Evolutionary conservation across 2,888 invertebrate genomes (phyloP).

Genomic region (Ephialtes manifestator): DNA sequence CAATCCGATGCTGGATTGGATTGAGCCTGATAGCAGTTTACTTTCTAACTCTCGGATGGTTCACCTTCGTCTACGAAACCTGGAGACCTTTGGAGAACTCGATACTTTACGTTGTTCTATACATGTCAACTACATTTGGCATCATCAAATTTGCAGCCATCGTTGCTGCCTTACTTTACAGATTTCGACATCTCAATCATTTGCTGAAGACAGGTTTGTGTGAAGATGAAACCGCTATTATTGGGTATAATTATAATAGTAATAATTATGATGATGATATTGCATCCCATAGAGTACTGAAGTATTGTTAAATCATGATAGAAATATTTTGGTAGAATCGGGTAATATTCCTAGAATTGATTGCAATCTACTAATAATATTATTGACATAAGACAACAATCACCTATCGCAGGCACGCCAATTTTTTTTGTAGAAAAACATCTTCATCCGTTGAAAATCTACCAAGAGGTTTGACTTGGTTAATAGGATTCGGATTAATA

Average conservation of each 20-base stretch:
- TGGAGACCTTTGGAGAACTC: conserved; percentile 27
- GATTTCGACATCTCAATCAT: conserved; percentile 61
- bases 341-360: no score
- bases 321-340: no score
- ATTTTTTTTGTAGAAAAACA: no score
- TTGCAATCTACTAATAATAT: no score
- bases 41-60: conserved; percentile 42
- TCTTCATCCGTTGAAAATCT: no score
- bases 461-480: no score
- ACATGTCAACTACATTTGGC: conserved; percentile 37
- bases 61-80: conserved; percentile 45
- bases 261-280: neutral
- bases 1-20: conserved; percentile 35
- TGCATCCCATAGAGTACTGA: no score
- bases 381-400: no score
- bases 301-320: no score
- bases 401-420: no score
- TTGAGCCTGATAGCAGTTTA: conserved; percentile 18
- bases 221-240: neutral
- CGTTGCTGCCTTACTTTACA: conserved; percentile 42
- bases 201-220: conserved; percentile 41
- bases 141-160: conserved; percentile 56
- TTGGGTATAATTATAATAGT: neutral
- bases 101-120: conserved; percentile 49
- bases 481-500: no score